Percentiles rank a stretch among this genome's conserved stretches.
These are phyloP conservation scores for Zhuqinia jingwanae DNA, from an alignment of 2,888 invertebrate species.

Conservation along the genomic window DNA sequence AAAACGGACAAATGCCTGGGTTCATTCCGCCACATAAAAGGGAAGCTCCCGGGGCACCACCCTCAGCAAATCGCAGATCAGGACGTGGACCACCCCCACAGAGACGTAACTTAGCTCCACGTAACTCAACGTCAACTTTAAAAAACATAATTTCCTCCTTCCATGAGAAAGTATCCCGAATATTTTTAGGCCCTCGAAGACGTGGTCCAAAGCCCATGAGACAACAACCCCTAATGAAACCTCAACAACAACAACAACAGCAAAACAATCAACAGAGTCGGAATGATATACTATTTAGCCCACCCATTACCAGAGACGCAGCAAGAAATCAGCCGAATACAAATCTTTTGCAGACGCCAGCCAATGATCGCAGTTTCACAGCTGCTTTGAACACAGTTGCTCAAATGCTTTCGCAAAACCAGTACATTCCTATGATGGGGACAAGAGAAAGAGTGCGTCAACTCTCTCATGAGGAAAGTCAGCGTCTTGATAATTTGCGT, in stretches of 20 bases:
- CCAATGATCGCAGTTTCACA: slow-evolving; percentile 44
- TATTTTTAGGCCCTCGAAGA: slow-evolving; percentile 26
- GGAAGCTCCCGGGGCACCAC: slow-evolving; percentile 23
- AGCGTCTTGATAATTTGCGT: background rate
- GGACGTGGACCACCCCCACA: background rate
- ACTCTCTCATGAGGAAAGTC: slow-evolving; percentile 32
- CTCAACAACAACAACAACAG: no score
- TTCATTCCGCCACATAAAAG: slow-evolving; percentile 40
- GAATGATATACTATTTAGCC: background rate
- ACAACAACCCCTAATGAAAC: no score
- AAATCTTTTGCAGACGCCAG: background rate
- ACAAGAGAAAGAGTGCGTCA: slow-evolving; percentile 4
- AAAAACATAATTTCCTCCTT: slow-evolving; percentile 56
- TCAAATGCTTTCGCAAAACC: slow-evolving; percentile 42
- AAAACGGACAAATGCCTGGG: slow-evolving; percentile 52
- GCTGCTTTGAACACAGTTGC: slow-evolving; percentile 59
- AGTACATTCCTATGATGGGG: slow-evolving; percentile 40
- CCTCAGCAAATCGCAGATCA: background rate
- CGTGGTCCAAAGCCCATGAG: slow-evolving; percentile 8
- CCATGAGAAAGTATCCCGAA: slow-evolving; percentile 44
- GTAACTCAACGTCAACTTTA: slow-evolving; percentile 40
- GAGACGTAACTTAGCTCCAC: slow-evolving; percentile 28
- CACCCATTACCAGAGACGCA: background rate
- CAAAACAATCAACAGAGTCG: background rate
- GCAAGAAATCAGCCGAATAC: background rate